These are phyloP conservation scores for Cryptus armator DNA, from an alignment of 2,888 invertebrate genomes.

Conservation along the genomic window DNA sequence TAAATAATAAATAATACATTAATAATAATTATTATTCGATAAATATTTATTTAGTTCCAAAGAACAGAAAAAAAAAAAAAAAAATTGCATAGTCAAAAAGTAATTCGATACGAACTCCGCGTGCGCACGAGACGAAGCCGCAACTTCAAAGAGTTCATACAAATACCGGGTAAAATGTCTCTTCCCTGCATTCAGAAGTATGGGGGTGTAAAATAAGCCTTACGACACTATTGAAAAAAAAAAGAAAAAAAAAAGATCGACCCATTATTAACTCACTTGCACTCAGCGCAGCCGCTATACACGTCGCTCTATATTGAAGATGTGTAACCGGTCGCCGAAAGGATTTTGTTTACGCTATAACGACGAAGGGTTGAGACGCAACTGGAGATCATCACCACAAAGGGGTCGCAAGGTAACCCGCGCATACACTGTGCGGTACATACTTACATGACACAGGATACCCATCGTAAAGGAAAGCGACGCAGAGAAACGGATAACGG, in stretches of 20 bases:
- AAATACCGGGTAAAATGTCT: slow-evolving; percentile 39
- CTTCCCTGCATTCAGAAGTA: not conserved
- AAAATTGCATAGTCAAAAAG: slow-evolving; percentile 27
- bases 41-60: not conserved
- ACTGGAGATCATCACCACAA: slow-evolving; percentile 50
- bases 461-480: slow-evolving; percentile 19
- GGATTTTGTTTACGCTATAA: slow-evolving; percentile 2
- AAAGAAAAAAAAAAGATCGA: slow-evolving; percentile 22
- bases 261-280: slow-evolving; percentile 59
- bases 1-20: not conserved
- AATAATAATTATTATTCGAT: too few species aligned
- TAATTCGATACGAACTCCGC: slow-evolving; percentile 50
- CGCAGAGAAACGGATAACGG: slow-evolving; percentile 1
- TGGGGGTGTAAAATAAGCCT: slow-evolving; percentile 28
- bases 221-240: slow-evolving; percentile 26
- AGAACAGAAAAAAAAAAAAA: not conserved
- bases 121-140: slow-evolving; percentile 49
- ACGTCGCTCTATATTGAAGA: slow-evolving; percentile 6
- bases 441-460: slow-evolving; percentile 34
- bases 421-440: slow-evolving; percentile 13
- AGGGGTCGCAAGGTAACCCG: slow-evolving; percentile 57
- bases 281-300: slow-evolving; percentile 19
- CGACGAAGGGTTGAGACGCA: slow-evolving; percentile 46
- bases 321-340: slow-evolving; percentile 33
- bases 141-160: slow-evolving; percentile 51